phyloP scores from a whole-genome alignment of 1,140 invertebrate genomes.

The Mercenaria mercenaria region DNA sequence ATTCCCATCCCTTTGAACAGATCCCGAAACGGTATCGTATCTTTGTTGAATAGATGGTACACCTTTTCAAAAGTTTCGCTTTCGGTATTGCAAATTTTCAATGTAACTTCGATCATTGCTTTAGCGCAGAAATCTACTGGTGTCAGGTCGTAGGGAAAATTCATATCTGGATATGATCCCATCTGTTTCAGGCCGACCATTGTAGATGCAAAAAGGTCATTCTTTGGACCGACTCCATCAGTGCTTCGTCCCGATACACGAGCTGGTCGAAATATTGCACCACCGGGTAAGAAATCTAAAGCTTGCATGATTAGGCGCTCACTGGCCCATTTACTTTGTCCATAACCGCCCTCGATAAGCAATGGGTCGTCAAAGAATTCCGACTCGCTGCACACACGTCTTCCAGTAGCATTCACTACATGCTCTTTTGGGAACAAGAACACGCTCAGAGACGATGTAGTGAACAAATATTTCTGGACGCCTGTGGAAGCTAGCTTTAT shows the following conservation, averaged over 20 bases:
- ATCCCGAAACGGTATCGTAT: slow-evolving; percentile 72
- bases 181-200: slow-evolving; percentile 73
- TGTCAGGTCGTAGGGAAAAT: slow-evolving; percentile 77
- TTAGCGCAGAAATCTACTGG: slow-evolving; percentile 76
- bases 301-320: slow-evolving; percentile 75
- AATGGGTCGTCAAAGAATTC: slow-evolving; percentile 72
- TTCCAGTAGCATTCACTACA: not conserved
- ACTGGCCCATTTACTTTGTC: slow-evolving; percentile 78
- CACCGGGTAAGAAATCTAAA: slow-evolving; percentile 74
- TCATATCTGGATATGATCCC: slow-evolving; percentile 73
- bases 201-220: slow-evolving; percentile 74
- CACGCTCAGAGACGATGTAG: slow-evolving; percentile 74
- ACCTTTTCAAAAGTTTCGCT: slow-evolving; percentile 37
- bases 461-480: slow-evolving; percentile 72
- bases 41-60: slow-evolving; percentile 74
- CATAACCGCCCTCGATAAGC: slow-evolving; percentile 73
- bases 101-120: slow-evolving; percentile 73
- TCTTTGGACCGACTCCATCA: slow-evolving; percentile 72
- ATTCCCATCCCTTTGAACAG: slow-evolving; percentile 72
- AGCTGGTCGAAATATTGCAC: slow-evolving; percentile 77
- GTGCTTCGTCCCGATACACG: slow-evolving; percentile 69
- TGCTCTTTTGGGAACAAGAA: slow-evolving; percentile 71
- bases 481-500: slow-evolving; percentile 73
- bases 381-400: slow-evolving; percentile 60
- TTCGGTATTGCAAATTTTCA: slow-evolving; percentile 65